Base-by-base conservation (phyloP, 1,140 invertebrate species). In the Drosophila albomicans region DNA sequence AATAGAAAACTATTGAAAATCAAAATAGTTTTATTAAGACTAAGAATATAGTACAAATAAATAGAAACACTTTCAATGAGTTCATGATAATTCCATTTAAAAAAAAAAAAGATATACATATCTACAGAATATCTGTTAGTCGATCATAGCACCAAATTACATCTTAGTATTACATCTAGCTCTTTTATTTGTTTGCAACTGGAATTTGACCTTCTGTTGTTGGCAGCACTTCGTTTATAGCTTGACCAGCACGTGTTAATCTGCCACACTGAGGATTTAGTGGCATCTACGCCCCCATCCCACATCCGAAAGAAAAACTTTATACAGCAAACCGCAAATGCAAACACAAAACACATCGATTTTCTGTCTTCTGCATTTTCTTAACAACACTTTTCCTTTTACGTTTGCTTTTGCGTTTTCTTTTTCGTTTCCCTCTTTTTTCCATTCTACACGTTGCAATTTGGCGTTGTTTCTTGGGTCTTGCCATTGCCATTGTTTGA, bases 401-500 rank as follows among this genome's bases (percentile, higher is more conserved):
- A 20, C 32, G 7, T 43, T 38, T 48, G 13, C 20, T 0, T 38
- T 38, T 38, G 2, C 35, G 35, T 10, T 38, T 38, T 45, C 25
- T 32, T 43, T 20, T 25, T 25, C 20, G 20, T 25, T 25, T 3
- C 20, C 20, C 20, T 25, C 20, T 25, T 73, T n/a, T 32, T 48
- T 54, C 28, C 25, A 10, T 46, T 62, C 67, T 78, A 82, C 82
- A 85, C 82, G 71, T 79, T 87, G 82, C 82, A 86, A 86, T 81
- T 86, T 75, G 79, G 65, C 70, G 74, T 67, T 80, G 69, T 64
- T 84, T 30, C 79, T 71, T 71, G 75, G 77, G 71, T 67, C 79
- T 57, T 70, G 75, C 82, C 82, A 87, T 81, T 86, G 82, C 82
- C 82, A 86, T 86, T 86, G 82, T 86, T 86, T 86, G 82, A 86